These are phyloP conservation scores for Rhopalosiphum maidis DNA, from an alignment of 1,140 invertebrate genomes.

Conservation along the genomic window DNA sequence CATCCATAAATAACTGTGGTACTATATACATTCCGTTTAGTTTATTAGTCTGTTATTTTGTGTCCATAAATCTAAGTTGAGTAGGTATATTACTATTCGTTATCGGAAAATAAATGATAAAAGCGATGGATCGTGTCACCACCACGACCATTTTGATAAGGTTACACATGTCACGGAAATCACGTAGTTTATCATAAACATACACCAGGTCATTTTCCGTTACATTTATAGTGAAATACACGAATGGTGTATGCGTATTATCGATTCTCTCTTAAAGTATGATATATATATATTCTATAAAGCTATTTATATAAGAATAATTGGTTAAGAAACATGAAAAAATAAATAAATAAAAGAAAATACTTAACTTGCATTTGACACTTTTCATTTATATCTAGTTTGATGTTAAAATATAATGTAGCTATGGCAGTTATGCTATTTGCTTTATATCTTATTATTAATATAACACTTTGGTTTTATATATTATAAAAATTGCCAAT, in stretches of 20 bases:
- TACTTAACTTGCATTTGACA: background rate
- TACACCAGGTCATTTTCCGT: background rate
- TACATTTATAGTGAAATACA: background rate
- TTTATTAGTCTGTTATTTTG: background rate
- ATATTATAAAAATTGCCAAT: background rate
- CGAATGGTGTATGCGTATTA: background rate
- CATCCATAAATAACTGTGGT: background rate
- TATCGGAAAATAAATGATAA: background rate
- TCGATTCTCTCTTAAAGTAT: background rate
- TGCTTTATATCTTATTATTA: background rate
- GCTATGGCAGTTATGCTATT: background rate
- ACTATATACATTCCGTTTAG: background rate
- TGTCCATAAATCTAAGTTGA: constrained; percentile 33
- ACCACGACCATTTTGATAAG: constrained; percentile 36
- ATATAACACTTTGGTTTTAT: background rate
- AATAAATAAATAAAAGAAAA: background rate
- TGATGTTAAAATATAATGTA: background rate
- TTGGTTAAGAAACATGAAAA: background rate
- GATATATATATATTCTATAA: background rate
- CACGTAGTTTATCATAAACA: constrained; percentile 40
- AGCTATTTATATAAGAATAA: background rate
- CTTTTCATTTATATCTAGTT: background rate
- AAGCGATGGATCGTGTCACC: constrained; percentile 22
- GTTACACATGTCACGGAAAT: constrained; percentile 18
- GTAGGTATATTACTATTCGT: background rate